phyloP scores from a whole-genome alignment of 2,797 vertebrate species.

The Girardinus metallicus region DNA sequence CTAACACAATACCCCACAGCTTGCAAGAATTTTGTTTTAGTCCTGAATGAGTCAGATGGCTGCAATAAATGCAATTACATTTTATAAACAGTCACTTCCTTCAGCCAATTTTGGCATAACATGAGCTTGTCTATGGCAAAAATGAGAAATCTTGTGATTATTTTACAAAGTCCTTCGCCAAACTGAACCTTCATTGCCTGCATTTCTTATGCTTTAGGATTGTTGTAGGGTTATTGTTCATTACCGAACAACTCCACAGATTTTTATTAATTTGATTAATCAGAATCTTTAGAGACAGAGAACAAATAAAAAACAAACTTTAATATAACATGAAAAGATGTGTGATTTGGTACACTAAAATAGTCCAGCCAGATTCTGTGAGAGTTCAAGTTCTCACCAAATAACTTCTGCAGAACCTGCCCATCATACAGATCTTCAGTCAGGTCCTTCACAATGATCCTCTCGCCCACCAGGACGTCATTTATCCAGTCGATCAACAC shows the following conservation, averaged over 20 bases:
- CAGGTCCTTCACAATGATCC: slow-evolving; percentile 98
- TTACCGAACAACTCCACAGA: not conserved
- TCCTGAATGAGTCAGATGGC: not conserved
- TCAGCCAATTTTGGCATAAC: not conserved
- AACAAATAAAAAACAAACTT: not conserved
- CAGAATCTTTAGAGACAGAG: not conserved
- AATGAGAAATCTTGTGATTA: not conserved
- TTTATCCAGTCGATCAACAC: slow-evolving; percentile 99
- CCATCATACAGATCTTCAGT: slow-evolving; percentile 97
- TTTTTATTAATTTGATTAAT: not conserved
- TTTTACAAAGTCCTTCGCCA: not conserved
- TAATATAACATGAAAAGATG: not conserved
- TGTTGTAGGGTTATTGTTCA: not conserved
- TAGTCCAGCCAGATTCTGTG: not conserved
- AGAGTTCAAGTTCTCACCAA: slow-evolving; percentile 73
- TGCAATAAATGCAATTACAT: not conserved
- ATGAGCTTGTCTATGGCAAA: not conserved
- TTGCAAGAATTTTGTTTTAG: not conserved
- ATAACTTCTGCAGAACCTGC: slow-evolving; percentile 97
- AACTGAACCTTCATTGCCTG: not conserved
- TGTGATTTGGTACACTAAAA: not conserved
- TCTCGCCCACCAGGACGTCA: slow-evolving; percentile 94
- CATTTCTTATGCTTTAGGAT: not conserved
- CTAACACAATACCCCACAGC: not conserved
- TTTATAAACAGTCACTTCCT: not conserved